Evolutionary conservation across 2,797 vertebrate genomes (phyloP), one percentile per base, ranked within the genome.

Genomic region (Erpetoichthys calabaricus): DNA sequence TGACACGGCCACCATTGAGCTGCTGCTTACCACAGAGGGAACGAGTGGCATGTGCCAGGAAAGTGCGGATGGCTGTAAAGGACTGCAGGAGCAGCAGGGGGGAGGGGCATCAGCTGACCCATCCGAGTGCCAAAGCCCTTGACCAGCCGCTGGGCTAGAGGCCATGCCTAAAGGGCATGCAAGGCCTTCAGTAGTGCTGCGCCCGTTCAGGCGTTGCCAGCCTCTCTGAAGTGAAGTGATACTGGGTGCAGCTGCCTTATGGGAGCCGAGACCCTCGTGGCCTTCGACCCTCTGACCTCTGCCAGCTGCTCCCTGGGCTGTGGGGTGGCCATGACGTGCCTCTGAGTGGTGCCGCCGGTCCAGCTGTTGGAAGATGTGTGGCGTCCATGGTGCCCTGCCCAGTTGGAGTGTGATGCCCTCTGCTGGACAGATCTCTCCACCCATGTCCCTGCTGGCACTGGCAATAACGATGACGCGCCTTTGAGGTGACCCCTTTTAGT

Each of bases 1-100:
- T 6, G 59, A 65, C 6, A 62, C 73, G 4, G 64, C 72, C 54
- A 83, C 80, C 8, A 64, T 87, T 64, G 75, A 80, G 70, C 71
- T 88, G 6, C 64, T 85, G 46, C 70, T 86, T 25, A 25, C 25
- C 25, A 25, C 25, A 25, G 25, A 25, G 2, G 25, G 25, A 25
- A 2, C 25, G 25, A 4, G 4, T 51, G 50, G 50, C 3, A 3
- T 51, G 50, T 51, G 3, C 9, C 4, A 41, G 9, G 9, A 9
- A 41, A 51, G 9, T 2, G 2, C 25, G 25, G 25, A 25, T 2
- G 25, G 25, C 25, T 25, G 25, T 25, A 25, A 25, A 60, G 75
- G 80, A 60, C 55, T 60, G 25, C 42, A 60, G 7, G 62, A 64
- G 10, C 10, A 75, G 74, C 61, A 64, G 57, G 72, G 68, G 50